Evolutionary conservation across 1,140 invertebrate genomes (phyloP).

Genomic region (Berghia stephanieae): DNA sequence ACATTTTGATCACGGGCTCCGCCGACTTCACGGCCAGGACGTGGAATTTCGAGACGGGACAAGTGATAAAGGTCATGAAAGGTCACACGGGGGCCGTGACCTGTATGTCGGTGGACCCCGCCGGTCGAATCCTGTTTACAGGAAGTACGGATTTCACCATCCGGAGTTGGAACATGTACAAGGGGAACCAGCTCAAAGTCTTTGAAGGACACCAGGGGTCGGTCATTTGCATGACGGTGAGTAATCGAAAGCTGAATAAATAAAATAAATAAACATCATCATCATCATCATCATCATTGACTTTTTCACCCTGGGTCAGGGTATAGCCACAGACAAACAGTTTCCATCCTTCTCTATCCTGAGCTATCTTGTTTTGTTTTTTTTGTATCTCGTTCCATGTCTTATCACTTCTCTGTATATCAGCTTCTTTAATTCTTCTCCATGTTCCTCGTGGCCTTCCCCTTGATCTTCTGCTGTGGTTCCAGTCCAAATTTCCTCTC

Average conservation of each 20-base stretch:
- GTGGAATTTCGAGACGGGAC: constrained; percentile 69
- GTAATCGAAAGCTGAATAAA: constrained; percentile 14
- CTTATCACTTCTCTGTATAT: too few species aligned
- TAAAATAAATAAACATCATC: too few species aligned
- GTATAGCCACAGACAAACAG: too few species aligned
- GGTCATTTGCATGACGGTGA: constrained; percentile 69
- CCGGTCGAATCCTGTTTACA: constrained; percentile 68
- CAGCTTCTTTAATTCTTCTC: too few species aligned
- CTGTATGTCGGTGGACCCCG: constrained; percentile 67
- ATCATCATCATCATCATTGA: too few species aligned
- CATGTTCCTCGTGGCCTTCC: too few species aligned
- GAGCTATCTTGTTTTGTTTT: too few species aligned
- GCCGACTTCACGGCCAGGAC: constrained; percentile 69
- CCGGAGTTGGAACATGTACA: constrained; percentile 68
- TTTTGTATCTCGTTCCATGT: too few species aligned
- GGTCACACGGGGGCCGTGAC: constrained; percentile 69
- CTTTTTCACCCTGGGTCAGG: too few species aligned
- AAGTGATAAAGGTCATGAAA: constrained; percentile 66
- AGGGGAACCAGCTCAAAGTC: constrained; percentile 63
- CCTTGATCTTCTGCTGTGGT: too few species aligned
- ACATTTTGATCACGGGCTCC: constrained; percentile 69
- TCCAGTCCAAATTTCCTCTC: too few species aligned
- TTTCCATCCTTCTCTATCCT: too few species aligned
- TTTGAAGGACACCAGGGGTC: constrained; percentile 70
- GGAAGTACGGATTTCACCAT: constrained; percentile 69